Evolutionary conservation across 2,888 invertebrate species (phyloP).

Genomic region (Dyspetes luteomarginatus): DNA sequence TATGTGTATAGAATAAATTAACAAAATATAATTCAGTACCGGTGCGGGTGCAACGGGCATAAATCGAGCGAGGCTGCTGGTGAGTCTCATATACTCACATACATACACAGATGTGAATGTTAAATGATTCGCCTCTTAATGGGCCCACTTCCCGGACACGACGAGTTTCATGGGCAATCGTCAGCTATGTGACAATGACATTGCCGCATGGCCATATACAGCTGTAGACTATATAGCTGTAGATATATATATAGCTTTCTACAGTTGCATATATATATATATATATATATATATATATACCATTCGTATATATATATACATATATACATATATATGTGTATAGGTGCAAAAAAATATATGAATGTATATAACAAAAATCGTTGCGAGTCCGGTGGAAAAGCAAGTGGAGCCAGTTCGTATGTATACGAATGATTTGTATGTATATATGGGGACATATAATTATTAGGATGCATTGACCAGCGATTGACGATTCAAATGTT

Average conservation of each 20-base stretch:
- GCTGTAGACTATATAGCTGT: constrained; percentile 2
- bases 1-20: not conserved
- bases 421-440: constrained; percentile 3
- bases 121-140: constrained; percentile 78
- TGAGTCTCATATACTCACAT: not conserved
- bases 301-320: not conserved
- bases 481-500: constrained; percentile 27
- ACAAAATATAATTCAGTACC: constrained; percentile 9
- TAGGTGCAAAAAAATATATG: not conserved
- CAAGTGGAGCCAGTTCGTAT: constrained; percentile 12
- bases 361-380: constrained; percentile 17
- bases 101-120: constrained; percentile 73
- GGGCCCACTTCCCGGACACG: constrained; percentile 82
- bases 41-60: constrained; percentile 26
- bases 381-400: constrained; percentile 33
- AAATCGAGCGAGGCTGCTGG: constrained; percentile 2
- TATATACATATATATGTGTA: not conserved
- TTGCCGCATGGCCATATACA: constrained; percentile 70
- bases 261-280: not conserved
- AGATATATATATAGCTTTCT: not conserved
- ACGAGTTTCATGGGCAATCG: constrained; percentile 81
- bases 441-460: not conserved
- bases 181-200: constrained; percentile 80
- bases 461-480: constrained; percentile 13
- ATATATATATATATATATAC: not conserved